Evolutionary conservation across 2,113 vertebrate species (phyloP).

Genomic region (Atlantisia rogersi): DNA sequence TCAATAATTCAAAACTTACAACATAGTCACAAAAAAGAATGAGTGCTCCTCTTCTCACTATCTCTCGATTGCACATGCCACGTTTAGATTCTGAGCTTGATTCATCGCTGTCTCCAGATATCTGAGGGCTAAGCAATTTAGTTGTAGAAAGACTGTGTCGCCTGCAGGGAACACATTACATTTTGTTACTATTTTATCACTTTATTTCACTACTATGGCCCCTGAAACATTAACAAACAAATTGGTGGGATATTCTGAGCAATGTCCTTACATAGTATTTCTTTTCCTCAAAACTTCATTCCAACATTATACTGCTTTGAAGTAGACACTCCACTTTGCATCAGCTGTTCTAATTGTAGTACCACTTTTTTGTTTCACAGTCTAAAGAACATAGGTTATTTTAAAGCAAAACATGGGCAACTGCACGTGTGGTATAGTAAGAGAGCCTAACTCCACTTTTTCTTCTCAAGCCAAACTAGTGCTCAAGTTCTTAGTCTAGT

Average conservation of each 20-base stretch:
- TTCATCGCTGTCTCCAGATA: conserved; percentile 81
- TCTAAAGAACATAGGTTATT: background rate
- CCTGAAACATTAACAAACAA: background rate
- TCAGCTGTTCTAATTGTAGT: background rate
- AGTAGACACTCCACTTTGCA: background rate
- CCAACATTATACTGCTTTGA: background rate
- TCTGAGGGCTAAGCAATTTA: conserved; percentile 88
- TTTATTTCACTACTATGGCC: background rate
- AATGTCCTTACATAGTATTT: background rate
- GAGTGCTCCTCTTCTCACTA: conserved; percentile 91
- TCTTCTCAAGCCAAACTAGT: background rate
- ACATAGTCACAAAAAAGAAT: conserved; percentile 98
- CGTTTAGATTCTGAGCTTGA: conserved; percentile 74
- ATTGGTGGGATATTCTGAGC: background rate
- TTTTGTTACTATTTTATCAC: background rate
- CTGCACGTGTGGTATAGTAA: background rate
- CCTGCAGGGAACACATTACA: conserved; percentile 66
- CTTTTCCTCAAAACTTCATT: background rate
- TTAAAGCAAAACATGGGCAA: background rate
- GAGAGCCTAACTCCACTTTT: background rate
- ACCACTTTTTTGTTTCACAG: background rate
- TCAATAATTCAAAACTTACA: conserved; percentile 76
- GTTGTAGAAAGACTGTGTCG: conserved; percentile 91
- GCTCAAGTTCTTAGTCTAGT: background rate
- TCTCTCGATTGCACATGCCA: conserved; percentile 91